Evolutionary conservation across 2,113 vertebrate species (phyloP), one percentile per base, ranked within the genome.

Genomic region (Arizona elegans): DNA sequence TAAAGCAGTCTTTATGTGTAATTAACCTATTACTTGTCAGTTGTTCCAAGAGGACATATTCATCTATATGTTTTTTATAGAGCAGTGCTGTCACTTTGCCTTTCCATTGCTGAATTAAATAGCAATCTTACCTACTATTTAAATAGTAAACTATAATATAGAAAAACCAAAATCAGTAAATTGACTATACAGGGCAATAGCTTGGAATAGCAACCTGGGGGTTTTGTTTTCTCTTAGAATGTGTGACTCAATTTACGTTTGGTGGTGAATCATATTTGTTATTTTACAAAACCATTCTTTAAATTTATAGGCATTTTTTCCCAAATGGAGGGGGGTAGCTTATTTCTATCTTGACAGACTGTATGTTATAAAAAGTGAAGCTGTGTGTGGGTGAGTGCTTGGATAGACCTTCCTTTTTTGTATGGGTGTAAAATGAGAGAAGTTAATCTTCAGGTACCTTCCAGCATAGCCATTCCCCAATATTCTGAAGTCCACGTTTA

Each of bases 401-500:
- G 8, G 91, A 88, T 53, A 1, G 54, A 54, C 21, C 52, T 88
- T 92, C 53, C 13, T 75, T 81, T 33, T 81, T 81, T 75, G 13
- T 17, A 33, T 33, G 15, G 23, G 8, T 15, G 19, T 13, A 75
- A 13, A 26, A 17, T 24, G 33, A 33, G 56, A 43, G 47, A 11
- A 24, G 43, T 52, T 93, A 91, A n/a, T 92, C 95, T 96, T 95
- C 47, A 52, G 26, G 5, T 94, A 75, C 90, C 17, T 88, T 89
- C 70, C 93, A 92, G 87, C 26, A 85, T 13, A 52, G 26, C 8
- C 53, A 38, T 89, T 81, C 33, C 56, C 12, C 13, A 33, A 62
- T 56, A 53, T 94, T 95, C 33, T 56, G 89, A 96, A 89, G 86
- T 88, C 90, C 93, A 53, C 17, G 53, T 96, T 93, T 95, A 92